Percentiles rank a stretch among this genome's conserved stretches.
phyloP scores from a whole-genome alignment of 2,113 vertebrate species.

The Mesoclemmys tuberculata region DNA sequence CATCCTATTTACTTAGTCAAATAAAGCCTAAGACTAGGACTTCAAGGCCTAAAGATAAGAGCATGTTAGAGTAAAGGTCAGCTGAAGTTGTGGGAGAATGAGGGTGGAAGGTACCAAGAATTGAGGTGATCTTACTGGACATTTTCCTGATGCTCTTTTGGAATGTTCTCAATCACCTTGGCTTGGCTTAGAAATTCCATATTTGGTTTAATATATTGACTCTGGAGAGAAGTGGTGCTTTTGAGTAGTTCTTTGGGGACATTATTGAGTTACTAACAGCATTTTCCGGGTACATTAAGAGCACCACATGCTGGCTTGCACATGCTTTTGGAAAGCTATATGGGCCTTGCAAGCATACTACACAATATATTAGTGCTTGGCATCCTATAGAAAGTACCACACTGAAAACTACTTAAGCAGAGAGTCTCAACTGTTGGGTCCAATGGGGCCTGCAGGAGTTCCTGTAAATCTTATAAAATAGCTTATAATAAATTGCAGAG shows the following conservation, averaged over 20 bases:
- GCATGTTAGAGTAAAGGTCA: not conserved
- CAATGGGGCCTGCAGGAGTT: not conserved
- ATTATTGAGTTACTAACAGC: not conserved
- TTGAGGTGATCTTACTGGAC: not conserved
- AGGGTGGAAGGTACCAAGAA: not conserved
- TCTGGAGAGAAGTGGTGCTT: not conserved
- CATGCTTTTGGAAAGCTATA: no score
- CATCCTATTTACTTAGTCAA: not conserved
- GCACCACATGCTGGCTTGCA: not conserved
- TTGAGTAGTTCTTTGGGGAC: not conserved
- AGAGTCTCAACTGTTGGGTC: not conserved
- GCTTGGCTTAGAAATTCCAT: not conserved
- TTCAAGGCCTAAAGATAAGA: not conserved
- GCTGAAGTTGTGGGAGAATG: not conserved
- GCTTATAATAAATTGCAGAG: not conserved
- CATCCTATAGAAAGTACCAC: fast-evolving
- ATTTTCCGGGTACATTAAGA: not conserved
- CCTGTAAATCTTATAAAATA: not conserved
- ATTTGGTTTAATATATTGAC: not conserved
- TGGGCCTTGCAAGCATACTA: not conserved
- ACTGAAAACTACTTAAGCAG: not conserved
- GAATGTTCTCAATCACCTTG: not conserved
- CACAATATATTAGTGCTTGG: not conserved
- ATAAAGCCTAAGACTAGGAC: not conserved
- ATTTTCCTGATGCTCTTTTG: not conserved